Base-by-base conservation (phyloP, 2,113 vertebrate species). In the Turnix velox region DNA sequence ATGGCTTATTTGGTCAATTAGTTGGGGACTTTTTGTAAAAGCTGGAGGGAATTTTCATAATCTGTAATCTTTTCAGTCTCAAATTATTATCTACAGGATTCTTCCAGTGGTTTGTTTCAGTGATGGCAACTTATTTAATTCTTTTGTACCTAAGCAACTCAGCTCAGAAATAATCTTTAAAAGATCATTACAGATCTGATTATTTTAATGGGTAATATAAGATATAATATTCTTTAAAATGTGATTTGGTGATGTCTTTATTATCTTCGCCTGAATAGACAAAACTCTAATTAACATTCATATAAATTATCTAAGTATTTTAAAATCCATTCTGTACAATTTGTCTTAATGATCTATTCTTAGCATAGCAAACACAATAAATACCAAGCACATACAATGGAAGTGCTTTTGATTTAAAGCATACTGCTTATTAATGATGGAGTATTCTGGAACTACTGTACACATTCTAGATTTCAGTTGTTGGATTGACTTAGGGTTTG, bases 211-310 rank as follows among this genome's bases (percentile, higher is more conserved):
- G 42, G 63, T 86, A 88, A 40, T 63, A n/a, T 13, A 76, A 68
- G 40, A 63, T 58, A 46, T 0, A 82, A 45, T 82, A 49, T 66
- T 75, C 31, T 69, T 30, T 72, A 88, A 88, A 67, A 61, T 75
- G 24, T 66, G 31, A 61, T 87, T 68, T 75, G 42, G 6, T 72
- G 17, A 20, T 88, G 35, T 62, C 67, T 88, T 88, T 89, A 73
- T 93, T 92, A 54, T 84, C 25, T 65, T 93, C 84, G 62, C 45
- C 39, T 69, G 33, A 95, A 65, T 83, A 91, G 49, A 78, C 54
- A 93, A 87, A 85, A 46, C 39, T 94, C 74, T 96, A 91, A 96
- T 94, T 95, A 96, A 92, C 75, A 91, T 95, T 94, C 85, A 66
- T 92, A 91, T n/a, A 46, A 93, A 89, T 95, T 92, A 87, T 92